phyloP scores from a whole-genome alignment of 2,797 vertebrate genomes.

The Carduelis carduelis region DNA sequence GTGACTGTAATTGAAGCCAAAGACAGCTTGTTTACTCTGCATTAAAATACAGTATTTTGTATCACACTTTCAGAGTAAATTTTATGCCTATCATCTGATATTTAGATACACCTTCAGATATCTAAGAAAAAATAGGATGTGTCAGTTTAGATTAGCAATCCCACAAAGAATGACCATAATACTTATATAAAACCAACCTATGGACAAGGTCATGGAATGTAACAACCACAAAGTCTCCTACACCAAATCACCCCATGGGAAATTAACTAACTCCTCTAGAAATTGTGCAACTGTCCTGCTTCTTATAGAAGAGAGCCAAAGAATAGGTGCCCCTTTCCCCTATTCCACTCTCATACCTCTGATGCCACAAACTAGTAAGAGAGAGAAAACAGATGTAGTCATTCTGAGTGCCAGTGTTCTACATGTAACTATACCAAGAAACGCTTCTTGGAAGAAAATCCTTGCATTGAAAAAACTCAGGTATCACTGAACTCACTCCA shows the following conservation, averaged over 20 bases:
- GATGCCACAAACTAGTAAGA: not conserved
- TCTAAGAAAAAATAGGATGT: not conserved
- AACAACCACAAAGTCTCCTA: not conserved
- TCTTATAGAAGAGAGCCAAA: not conserved
- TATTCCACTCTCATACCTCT: not conserved
- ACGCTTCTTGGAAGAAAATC: not conserved
- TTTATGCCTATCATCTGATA: not conserved
- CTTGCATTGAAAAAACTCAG: not conserved
- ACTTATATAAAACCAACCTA: not conserved
- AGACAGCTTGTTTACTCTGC: not conserved
- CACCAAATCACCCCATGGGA: rapidly evolving
- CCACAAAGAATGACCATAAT: not conserved
- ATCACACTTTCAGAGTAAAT: not conserved
- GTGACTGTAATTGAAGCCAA: not conserved
- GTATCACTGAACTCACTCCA: not conserved
- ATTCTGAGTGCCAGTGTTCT: not conserved
- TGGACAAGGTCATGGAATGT: not conserved
- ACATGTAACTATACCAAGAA: not conserved
- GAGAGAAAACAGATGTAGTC: not conserved
- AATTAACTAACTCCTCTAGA: not conserved
- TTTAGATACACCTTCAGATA: not conserved
- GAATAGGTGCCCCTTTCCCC: not conserved
- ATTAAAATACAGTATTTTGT: not conserved
- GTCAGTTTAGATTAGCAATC: not conserved
- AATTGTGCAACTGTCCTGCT: not conserved